These are phyloP conservation scores for Lysandra bellargus DNA, from an alignment of 2,888 invertebrate species.

Conservation along the genomic window DNA sequence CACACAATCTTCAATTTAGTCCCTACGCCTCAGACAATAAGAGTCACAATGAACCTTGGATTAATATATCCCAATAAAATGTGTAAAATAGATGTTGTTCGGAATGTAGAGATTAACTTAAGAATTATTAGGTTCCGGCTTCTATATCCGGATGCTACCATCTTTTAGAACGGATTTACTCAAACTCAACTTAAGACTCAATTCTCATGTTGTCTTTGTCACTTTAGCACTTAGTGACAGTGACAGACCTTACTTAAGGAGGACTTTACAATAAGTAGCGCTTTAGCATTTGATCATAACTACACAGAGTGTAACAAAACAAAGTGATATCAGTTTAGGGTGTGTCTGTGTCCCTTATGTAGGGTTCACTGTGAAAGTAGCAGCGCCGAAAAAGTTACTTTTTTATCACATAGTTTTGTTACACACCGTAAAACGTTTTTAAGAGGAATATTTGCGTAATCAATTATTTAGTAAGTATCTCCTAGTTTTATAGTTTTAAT, in stretches of 20 bases:
- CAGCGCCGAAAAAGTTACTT: no score
- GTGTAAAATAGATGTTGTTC: conserved; percentile 4
- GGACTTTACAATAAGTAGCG: no score
- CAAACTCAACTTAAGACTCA: not conserved
- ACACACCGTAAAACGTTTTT: no score
- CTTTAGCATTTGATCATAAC: no score
- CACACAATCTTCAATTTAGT: not conserved
- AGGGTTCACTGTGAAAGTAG: no score
- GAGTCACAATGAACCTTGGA: not conserved
- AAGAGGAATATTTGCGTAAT: no score
- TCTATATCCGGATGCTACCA: not conserved
- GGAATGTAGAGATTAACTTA: not conserved
- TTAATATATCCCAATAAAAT: conserved; percentile 4
- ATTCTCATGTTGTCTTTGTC: not conserved
- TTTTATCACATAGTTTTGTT: no score
- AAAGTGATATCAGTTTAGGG: no score
- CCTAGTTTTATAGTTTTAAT: not conserved
- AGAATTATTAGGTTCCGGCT: not conserved
- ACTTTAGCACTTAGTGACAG: not conserved
- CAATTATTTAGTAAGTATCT: no score
- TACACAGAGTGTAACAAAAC: no score
- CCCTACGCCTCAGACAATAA: not conserved
- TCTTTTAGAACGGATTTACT: not conserved
- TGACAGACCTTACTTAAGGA: no score
- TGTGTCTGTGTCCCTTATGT: no score